phyloP scores from a whole-genome alignment of 2,113 vertebrate genomes.

The Cyprinodon brontotheroides region DNA sequence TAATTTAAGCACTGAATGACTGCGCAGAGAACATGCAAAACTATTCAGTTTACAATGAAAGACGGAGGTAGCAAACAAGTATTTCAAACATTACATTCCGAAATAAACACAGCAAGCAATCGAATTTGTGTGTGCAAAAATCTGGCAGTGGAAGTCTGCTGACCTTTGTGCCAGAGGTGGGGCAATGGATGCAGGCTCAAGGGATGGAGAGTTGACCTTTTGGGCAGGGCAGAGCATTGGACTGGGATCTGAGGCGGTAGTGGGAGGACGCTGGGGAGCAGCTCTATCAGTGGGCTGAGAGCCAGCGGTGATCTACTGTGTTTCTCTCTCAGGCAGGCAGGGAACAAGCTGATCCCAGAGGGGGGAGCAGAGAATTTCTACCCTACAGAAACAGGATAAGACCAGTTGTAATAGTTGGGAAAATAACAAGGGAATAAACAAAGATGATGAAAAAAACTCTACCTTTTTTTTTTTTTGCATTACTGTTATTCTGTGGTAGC shows the following conservation, averaged over 20 bases:
- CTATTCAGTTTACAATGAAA: too few relatives aligned
- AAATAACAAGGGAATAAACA: neutral
- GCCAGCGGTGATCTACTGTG: constrained; percentile 69
- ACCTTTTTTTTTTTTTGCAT: neutral
- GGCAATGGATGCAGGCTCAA: constrained; percentile 58
- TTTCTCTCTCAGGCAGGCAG: constrained; percentile 47
- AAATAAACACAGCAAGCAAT: constrained; percentile 54
- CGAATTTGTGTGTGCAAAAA: constrained; percentile 54
- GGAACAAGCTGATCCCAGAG: constrained; percentile 24
- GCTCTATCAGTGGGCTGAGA: constrained; percentile 57
- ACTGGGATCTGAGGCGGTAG: constrained; percentile 68
- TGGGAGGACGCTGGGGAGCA: constrained; percentile 61
- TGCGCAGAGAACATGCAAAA: too few relatives aligned
- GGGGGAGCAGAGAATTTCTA: constrained; percentile 28
- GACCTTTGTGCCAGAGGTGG: constrained; percentile 56
- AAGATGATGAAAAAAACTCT: neutral
- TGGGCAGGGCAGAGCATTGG: constrained; percentile 72
- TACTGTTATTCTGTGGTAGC: neutral
- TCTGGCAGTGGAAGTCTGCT: constrained; percentile 47
- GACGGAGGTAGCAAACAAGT: neutral
- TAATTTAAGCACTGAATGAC: too few relatives aligned
- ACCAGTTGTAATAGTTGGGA: neutral
- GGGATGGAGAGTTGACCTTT: constrained; percentile 63
- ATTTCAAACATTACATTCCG: constrained; percentile 39
- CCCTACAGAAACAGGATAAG: neutral